A percentile compares a stretch with the other conserved stretches of the same genome.
Evolutionary conservation across 1,140 invertebrate genomes (phyloP).

Genomic region (Cylas formicarius): DNA sequence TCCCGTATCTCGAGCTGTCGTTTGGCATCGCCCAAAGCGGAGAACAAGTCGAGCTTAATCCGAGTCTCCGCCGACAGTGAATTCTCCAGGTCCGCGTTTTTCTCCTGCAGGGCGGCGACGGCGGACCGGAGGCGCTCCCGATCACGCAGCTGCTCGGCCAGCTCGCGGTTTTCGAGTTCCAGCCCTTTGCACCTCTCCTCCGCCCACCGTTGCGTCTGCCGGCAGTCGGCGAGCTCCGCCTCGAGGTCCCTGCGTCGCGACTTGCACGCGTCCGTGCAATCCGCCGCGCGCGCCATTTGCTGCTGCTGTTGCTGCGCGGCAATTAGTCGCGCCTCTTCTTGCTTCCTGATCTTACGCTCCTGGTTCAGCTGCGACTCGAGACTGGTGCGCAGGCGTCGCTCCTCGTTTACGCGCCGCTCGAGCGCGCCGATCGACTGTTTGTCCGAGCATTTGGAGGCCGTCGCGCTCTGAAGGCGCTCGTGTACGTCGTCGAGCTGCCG

Average conservation of each 20-base stretch:
- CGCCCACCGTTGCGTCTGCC: constrained; percentile 64
- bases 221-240: constrained; percentile 65
- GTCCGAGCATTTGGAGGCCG: constrained; percentile 65
- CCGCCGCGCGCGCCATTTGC: constrained; percentile 33
- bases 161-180: constrained; percentile 35
- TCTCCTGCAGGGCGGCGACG: constrained; percentile 76
- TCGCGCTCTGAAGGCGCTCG: constrained; percentile 49
- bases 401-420: constrained; percentile 78
- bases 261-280: constrained; percentile 74
- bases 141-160: constrained; percentile 62
- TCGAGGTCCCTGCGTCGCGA: constrained; percentile 68
- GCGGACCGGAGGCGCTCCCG: constrained; percentile 74
- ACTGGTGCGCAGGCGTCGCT: constrained; percentile 64
- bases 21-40: constrained; percentile 90
- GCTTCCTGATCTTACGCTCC: constrained; percentile 65
- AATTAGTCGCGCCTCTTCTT: constrained; percentile 57
- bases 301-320: neutral
- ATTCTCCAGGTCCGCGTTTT: constrained; percentile 82
- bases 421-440: constrained; percentile 66
- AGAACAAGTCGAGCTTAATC: constrained; percentile 93
- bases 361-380: constrained; percentile 70
- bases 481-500: constrained; percentile 78
- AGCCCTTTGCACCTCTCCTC: constrained; percentile 53
- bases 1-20: constrained; percentile 87
- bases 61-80: constrained; percentile 91